phyloP scores from a whole-genome alignment of 2,113 vertebrate species.

The Parus major region DNA sequence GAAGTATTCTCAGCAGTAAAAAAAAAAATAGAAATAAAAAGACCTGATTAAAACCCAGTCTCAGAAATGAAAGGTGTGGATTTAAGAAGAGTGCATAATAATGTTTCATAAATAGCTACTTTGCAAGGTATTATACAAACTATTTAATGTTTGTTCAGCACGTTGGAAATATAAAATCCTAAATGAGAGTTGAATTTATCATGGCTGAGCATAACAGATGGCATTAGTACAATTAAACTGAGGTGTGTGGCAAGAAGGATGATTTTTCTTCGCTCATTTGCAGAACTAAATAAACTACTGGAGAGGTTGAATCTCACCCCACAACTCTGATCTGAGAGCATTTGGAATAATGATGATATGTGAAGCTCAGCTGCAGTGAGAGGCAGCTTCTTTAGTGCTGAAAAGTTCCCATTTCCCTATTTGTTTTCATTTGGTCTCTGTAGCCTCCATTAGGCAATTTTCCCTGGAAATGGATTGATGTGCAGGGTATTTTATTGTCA shows the following conservation, averaged over 20 bases:
- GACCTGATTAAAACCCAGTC: neutral
- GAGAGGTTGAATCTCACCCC: neutral
- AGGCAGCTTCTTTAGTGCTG: neutral
- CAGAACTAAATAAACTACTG: neutral
- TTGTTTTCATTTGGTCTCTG: constrained; percentile 18
- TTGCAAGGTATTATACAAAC: neutral
- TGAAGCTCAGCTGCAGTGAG: neutral
- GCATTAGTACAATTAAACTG: neutral
- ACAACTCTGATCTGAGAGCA: neutral
- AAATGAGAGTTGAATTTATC: neutral
- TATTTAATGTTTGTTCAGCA: constrained; percentile 1
- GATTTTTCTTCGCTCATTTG: neutral
- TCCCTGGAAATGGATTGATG: neutral
- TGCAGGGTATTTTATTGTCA: neutral
- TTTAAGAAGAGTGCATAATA: neutral
- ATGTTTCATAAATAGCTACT: neutral
- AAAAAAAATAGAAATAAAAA: neutral
- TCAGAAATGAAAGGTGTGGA: neutral
- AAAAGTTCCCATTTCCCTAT: neutral
- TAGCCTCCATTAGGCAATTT: neutral
- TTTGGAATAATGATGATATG: neutral
- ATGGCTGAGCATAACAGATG: neutral
- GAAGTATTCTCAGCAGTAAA: neutral
- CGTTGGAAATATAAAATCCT: neutral
- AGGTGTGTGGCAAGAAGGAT: neutral